A percentile compares a stretch with the other conserved stretches of the same genome.
These are phyloP conservation scores for Cyaniris semiargus DNA, from an alignment of 2,888 invertebrate genomes.

Conservation along the genomic window DNA sequence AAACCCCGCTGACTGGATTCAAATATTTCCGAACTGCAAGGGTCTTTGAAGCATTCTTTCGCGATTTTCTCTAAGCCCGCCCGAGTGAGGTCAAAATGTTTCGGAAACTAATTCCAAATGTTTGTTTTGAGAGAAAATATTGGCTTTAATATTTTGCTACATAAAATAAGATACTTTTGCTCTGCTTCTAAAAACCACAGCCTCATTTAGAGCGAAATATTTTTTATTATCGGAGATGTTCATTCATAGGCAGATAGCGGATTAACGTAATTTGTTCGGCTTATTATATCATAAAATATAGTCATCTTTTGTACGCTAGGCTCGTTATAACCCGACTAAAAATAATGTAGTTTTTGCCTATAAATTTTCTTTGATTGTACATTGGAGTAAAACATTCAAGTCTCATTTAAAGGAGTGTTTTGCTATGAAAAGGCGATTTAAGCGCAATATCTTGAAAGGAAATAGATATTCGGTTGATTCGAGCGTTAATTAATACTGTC, in stretches of 20 bases:
- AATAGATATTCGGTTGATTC: conserved; percentile 67
- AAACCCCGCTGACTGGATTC: conserved; percentile 51
- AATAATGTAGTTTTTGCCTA: too few species aligned
- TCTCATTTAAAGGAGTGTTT: conserved; percentile 17
- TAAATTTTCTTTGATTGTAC: too few species aligned
- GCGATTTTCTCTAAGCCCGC: conserved; percentile 53
- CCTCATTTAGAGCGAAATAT: neutral
- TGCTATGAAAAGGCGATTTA: neutral
- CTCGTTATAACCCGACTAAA: too few species aligned
- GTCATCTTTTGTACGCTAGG: too few species aligned
- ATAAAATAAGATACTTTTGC: neutral
- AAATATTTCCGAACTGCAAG: conserved; percentile 64
- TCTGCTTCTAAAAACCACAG: neutral
- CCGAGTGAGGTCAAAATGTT: conserved; percentile 42
- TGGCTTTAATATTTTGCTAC: neutral
- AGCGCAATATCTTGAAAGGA: conserved; percentile 35
- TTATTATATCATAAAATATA: too few species aligned
- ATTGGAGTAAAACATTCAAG: neutral
- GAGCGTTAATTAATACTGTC: conserved; percentile 77
- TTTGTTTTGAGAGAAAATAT: conserved; percentile 2
- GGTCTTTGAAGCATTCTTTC: conserved; percentile 56
- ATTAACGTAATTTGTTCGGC: too few species aligned
- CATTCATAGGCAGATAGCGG: too few species aligned
- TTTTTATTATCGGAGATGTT: too few species aligned
- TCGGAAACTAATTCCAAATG: conserved; percentile 17